Percentiles rank a stretch among this genome's conserved stretches.
phyloP scores from a whole-genome alignment of 2,113 vertebrate species.

The Tachysurus fulvidraco region DNA sequence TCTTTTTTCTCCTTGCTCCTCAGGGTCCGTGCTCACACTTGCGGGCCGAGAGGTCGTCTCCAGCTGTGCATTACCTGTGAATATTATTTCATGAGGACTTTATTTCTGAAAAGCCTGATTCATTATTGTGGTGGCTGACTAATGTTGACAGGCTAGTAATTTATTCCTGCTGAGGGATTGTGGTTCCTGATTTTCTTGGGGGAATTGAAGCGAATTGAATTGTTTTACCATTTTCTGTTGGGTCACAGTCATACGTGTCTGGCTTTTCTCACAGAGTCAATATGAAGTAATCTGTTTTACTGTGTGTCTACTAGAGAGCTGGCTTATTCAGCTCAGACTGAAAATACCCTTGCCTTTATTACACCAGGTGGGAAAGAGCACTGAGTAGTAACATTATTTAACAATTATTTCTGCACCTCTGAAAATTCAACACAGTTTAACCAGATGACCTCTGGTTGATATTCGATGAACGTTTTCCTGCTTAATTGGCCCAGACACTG shows the following conservation, averaged over 20 bases:
- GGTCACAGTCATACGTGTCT: background rate
- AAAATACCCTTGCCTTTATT: constrained; percentile 1
- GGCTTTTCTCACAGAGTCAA: constrained; percentile 4
- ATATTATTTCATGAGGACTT: constrained; percentile 28
- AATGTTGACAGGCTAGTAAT: constrained; percentile 23
- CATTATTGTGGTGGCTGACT: constrained; percentile 23
- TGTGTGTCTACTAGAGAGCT: background rate
- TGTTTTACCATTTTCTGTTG: constrained; percentile 3
- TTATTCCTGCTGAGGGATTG: constrained; percentile 29
- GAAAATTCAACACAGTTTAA: background rate
- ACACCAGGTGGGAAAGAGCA: background rate
- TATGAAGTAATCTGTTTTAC: constrained; percentile 21
- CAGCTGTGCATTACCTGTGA: constrained; percentile 33
- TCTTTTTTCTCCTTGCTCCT: constrained; percentile 29
- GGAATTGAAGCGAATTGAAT: constrained; percentile 24
- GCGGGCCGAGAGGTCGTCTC: background rate
- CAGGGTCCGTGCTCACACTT: constrained; percentile 16
- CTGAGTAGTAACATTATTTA: constrained; percentile 1
- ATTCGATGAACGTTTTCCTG: constrained; percentile 30
- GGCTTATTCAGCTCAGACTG: background rate
- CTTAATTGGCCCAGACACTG: constrained; percentile 14
- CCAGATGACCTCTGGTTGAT: constrained; percentile 40
- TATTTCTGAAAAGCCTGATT: constrained; percentile 41
- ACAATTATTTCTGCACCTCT: background rate
- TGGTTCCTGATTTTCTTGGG: constrained; percentile 10